Evolutionary conservation across 2,888 invertebrate genomes (phyloP).

Genomic region (Entomobrya multifasciata): DNA sequence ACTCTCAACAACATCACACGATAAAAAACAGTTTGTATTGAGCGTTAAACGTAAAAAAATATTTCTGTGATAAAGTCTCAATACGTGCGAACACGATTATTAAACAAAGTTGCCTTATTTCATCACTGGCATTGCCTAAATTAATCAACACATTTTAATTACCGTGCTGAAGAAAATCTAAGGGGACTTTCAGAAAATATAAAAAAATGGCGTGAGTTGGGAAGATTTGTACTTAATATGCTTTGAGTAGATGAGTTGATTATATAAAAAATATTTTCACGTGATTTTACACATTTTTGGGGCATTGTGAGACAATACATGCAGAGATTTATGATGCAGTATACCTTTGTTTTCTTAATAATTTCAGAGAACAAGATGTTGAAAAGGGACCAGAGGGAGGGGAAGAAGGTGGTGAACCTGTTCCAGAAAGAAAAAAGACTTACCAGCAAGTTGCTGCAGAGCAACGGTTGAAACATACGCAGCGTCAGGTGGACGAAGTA

Average conservation of each 20-base stretch:
- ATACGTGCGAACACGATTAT: not conserved
- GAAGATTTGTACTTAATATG: too few species aligned
- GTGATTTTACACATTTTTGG: too few species aligned
- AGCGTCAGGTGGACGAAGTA: slow-evolving; percentile 87
- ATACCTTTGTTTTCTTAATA: not conserved
- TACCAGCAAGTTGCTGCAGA: slow-evolving; percentile 82
- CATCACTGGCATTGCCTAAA: too few species aligned
- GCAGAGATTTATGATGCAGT: too few species aligned
- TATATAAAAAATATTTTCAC: too few species aligned
- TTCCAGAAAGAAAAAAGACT: slow-evolving; percentile 78
- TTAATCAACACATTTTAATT: not conserved
- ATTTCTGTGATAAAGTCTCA: slow-evolving; percentile 27
- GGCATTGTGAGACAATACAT: not conserved
- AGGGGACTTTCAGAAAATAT: not conserved
- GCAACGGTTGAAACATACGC: slow-evolving; percentile 86
- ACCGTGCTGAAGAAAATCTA: too few species aligned
- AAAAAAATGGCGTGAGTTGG: slow-evolving; percentile 6
- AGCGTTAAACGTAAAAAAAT: not conserved
- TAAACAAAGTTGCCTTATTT: slow-evolving; percentile 2
- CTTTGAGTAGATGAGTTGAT: too few species aligned
- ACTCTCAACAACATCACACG: not conserved
- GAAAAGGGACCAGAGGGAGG: slow-evolving; percentile 62
- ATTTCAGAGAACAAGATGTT: slow-evolving; percentile 52
- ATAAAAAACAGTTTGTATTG: not conserved
- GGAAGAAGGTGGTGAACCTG: slow-evolving; percentile 6